A percentile compares a stretch with the other conserved stretches of the same genome.
These are phyloP conservation scores for Drosophila mulleri DNA, from an alignment of 2,888 invertebrate genomes.

Conservation along the genomic window DNA sequence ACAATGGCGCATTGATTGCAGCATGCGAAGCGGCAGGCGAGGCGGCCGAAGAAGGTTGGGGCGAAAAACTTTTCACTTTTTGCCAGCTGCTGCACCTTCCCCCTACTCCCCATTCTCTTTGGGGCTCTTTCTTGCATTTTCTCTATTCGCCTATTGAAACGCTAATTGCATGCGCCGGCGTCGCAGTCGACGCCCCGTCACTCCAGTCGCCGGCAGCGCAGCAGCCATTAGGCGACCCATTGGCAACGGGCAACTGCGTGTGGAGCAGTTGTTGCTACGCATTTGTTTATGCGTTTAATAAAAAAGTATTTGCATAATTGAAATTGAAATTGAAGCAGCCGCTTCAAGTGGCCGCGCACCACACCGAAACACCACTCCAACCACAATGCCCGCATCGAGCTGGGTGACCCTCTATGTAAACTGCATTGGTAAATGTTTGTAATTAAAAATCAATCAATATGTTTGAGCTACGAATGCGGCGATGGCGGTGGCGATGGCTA, in stretches of 20 bases:
- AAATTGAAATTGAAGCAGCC: slow-evolving; percentile 75
- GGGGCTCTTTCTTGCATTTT: slow-evolving; percentile 16
- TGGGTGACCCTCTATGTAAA: slow-evolving; percentile 50
- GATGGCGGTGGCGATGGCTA: not conserved
- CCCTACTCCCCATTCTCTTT: not conserved
- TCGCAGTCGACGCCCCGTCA: slow-evolving; percentile 37
- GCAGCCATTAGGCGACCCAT: not conserved
- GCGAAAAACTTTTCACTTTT: slow-evolving; percentile 47
- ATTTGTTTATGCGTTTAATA: slow-evolving; percentile 79
- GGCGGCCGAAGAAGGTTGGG: not conserved
- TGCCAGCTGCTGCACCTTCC: slow-evolving; percentile 54
- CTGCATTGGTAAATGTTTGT: slow-evolving; percentile 69
- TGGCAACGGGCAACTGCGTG: not conserved
- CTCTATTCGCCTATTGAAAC: slow-evolving; percentile 35
- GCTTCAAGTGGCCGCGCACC: slow-evolving; percentile 38
- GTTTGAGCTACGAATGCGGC: slow-evolving; percentile 57
- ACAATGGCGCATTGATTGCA: slow-evolving; percentile 71
- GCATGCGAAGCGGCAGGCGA: not conserved
- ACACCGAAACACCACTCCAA: not conserved
- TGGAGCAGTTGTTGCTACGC: slow-evolving; percentile 39
- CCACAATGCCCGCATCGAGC: slow-evolving; percentile 10
- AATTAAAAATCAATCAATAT: slow-evolving; percentile 81
- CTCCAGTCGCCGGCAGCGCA: not conserved
- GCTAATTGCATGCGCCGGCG: slow-evolving; percentile 73
- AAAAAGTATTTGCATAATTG: slow-evolving; percentile 65